These are phyloP conservation scores for Drosophila atroscutellata DNA, from an alignment of 2,888 invertebrate species.

Conservation along the genomic window DNA sequence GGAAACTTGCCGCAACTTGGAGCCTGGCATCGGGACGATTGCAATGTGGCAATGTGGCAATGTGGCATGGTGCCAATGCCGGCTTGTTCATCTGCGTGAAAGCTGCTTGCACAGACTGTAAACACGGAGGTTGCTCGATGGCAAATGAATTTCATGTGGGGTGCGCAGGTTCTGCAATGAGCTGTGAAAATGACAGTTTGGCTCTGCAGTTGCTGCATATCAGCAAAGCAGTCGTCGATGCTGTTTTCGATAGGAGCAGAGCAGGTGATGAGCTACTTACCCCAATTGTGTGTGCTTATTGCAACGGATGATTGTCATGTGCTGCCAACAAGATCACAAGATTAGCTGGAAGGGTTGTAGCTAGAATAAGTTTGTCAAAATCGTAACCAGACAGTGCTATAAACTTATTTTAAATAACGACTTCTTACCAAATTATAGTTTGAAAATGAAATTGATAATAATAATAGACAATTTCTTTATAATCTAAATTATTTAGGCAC, in stretches of 20 bases:
- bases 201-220: not conserved
- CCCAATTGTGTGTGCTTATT: conserved; percentile 13
- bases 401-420: not conserved
- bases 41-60: conserved; percentile 25
- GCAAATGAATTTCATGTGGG: conserved; percentile 19
- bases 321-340: not conserved
- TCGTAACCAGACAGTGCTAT: not conserved
- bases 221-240: not conserved
- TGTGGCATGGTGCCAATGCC: conserved; percentile 13
- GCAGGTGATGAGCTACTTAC: conserved; percentile 4
- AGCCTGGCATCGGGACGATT: conserved; percentile 10
- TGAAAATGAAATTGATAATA: not conserved
- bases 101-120: conserved; percentile 32
- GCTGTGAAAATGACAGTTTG: conserved; percentile 43
- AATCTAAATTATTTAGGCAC: not conserved
- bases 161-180: conserved; percentile 43
- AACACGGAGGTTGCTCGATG: conserved; percentile 1
- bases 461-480: not conserved
- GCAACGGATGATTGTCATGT: conserved; percentile 1
- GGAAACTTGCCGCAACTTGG: conserved; percentile 8
- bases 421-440: not conserved
- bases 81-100: conserved; percentile 41
- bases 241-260: not conserved
- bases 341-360: not conserved
- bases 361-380: not conserved